A percentile compares a stretch with the other conserved stretches of the same genome.
phyloP scores from a whole-genome alignment of 1,140 invertebrate species.

The Cydia splendana region DNA sequence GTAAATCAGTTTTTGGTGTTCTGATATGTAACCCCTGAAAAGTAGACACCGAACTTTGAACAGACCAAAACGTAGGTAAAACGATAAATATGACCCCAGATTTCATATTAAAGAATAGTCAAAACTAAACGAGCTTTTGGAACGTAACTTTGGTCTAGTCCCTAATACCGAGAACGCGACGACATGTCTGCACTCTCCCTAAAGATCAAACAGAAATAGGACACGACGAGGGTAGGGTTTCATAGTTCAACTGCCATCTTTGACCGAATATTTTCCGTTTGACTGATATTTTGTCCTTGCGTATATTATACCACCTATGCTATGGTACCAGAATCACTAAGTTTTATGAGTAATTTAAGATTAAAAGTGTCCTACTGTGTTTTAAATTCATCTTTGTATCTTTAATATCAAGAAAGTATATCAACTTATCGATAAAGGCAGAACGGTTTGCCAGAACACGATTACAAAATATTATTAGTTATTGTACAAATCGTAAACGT shows the following conservation, averaged over 20 bases:
- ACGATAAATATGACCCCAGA: too few species aligned
- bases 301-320: background rate
- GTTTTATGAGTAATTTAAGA: background rate
- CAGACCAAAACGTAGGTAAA: too few species aligned
- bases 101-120: background rate
- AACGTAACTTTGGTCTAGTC: background rate
- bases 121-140: background rate
- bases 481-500: too few species aligned
- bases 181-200: background rate
- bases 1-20: too few species aligned
- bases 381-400: too few species aligned
- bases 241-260: slow-evolving; percentile 1
- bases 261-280: slow-evolving; percentile 10
- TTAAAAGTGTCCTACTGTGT: too few species aligned
- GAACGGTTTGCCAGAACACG: background rate
- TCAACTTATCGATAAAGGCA: background rate
- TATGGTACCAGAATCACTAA: background rate
- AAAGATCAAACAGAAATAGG: slow-evolving; percentile 5
- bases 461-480: too few species aligned
- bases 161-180: background rate
- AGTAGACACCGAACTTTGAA: too few species aligned
- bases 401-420: too few species aligned
- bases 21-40: too few species aligned
- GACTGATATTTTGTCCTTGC: background rate
- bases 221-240: background rate